Evolutionary conservation across 2,888 invertebrate species (phyloP), one percentile per base, ranked within the genome.

Genomic region (Xestoiulus laeticollis): DNA sequence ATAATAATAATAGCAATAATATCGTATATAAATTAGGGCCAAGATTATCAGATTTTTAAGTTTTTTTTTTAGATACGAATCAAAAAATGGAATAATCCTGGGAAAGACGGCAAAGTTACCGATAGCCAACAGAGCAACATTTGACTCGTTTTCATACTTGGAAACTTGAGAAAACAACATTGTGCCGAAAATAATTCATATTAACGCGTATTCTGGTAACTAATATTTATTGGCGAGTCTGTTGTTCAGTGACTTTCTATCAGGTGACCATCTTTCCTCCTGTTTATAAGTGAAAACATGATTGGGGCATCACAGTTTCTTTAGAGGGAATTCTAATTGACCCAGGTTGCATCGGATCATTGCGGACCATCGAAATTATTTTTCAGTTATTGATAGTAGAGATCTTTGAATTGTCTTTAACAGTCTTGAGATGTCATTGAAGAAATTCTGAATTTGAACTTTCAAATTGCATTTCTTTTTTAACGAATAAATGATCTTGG

Each of bases 301-400:
- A 30, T 12, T 30, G 16, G 78, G 78, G 59, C 19, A 78, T 78
- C 78, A 78, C 78, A 78, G 78, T 78, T 78, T 68, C n/a, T 26
- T 5, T 30, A 30, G 78, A 78, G 78, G 78, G 78, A 78, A 30
- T 78, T 78, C 30, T 16, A 16, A 78, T 78, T 78, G 78, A 12
- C 30, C 78, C 78, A 78, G 78, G 78, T 78, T 30, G 78, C 78
- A 30, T 78, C 78, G 78, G 78, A 78, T 78, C 16, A 30, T 2
- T 78, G 26, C 30, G 30, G 12, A 12, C 16, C 30, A 1, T 16
- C 12, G 48, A 14, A 14, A 48, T 4, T 48, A 19, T 19, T 12
- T 48, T 38, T 38, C 4, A 38, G 38, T 38, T 6, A 38, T 38
- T 38, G n/a, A n/a, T n/a, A n/a, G n/a, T n/a, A n/a, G n/a, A n/a